A percentile compares a stretch with the other conserved stretches of the same genome.
Conservation (phyloP, 2,113 vertebrate species). For the Lophochroa leadbeateri region DNA sequence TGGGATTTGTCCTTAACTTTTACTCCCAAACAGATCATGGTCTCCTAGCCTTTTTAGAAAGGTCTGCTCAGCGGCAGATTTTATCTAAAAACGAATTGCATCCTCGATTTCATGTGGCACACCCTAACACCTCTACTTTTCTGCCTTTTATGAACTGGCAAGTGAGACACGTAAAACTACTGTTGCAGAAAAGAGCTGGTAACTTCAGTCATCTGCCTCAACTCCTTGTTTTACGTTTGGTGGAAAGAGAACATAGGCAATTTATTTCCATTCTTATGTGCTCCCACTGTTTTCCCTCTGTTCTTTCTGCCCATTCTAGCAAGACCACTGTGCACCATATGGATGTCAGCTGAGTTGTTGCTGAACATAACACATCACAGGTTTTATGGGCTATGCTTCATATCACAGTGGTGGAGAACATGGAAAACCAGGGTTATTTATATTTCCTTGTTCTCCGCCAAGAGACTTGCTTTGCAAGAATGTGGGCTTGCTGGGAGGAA, state of each 20-base stretch:
- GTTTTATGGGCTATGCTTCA: conserved; percentile 4
- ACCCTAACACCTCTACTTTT: not conserved
- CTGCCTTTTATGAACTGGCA: not conserved
- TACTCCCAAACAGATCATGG: rapidly evolving
- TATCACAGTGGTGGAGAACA: not conserved
- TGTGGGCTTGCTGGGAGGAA: not conserved
- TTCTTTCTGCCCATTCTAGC: not conserved
- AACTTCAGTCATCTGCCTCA: not conserved
- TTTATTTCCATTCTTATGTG: not conserved
- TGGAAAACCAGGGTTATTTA: conserved; percentile 8
- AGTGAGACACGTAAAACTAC: not conserved
- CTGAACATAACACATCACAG: not conserved
- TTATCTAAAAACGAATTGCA: not conserved
- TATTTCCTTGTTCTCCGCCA: not conserved
- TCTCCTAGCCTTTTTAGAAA: not conserved
- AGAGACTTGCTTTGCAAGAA: not conserved
- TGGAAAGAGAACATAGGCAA: not conserved
- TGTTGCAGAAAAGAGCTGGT: not conserved
- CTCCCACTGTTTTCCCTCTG: not conserved
- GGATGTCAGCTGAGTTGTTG: not conserved
- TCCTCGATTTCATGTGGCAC: rapidly evolving
- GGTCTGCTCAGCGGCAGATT: not conserved
- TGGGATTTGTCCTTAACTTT: not conserved
- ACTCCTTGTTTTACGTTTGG: not conserved
- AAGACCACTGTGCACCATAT: not conserved